Evolutionary conservation across 2,888 invertebrate genomes (phyloP), one percentile per base, ranked within the genome.

Genomic region (Dyspetes luteomarginatus): DNA sequence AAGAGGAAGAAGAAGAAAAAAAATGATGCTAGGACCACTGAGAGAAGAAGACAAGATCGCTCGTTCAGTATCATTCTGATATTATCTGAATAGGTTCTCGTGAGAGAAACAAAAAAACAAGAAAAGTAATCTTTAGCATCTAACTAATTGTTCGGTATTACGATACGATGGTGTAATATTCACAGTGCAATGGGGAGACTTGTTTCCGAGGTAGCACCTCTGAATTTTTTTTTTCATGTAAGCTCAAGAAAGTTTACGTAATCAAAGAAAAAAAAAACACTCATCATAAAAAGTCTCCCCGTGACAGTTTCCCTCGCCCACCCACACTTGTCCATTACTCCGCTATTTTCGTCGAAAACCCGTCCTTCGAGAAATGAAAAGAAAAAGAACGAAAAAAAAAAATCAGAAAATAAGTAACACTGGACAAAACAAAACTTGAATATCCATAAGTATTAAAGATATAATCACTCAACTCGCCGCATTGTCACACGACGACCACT

Each of bases 91-190:
- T 82, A 80, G 36, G 79, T 79, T 64, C 76, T 78, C 71, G 72
- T 81, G 30, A 24, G 50, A 71, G 56, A 74, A 26, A 17, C 9
- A 65, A 60, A 60, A 58, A 55, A 26, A 15, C 64, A 67, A 85
- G 71, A 83, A 74, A 84, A 85, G 79, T 86, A 87, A 88, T 85
- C 85, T 76, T 86, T 89, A 89, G 86, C 84, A 78, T 86, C 86
- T 87, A 86, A 86, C 89, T 88, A 85, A 87, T 86, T 85, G 83
- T 88, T 84, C 83, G 83, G 79, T 82, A 82, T 82, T 77, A 68
- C 73, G 64, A 74, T 79, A 73, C 67, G 67, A 81, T 55, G 78
- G 65, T 81, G 78, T 81, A 74, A 81, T 60, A 74, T 67, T 81
- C 65, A 74, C 81, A 78, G 78, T 78, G 81, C 81, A 74, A 81